phyloP scores from a whole-genome alignment of 2,113 vertebrate species.

The Globicephala melas region DNA sequence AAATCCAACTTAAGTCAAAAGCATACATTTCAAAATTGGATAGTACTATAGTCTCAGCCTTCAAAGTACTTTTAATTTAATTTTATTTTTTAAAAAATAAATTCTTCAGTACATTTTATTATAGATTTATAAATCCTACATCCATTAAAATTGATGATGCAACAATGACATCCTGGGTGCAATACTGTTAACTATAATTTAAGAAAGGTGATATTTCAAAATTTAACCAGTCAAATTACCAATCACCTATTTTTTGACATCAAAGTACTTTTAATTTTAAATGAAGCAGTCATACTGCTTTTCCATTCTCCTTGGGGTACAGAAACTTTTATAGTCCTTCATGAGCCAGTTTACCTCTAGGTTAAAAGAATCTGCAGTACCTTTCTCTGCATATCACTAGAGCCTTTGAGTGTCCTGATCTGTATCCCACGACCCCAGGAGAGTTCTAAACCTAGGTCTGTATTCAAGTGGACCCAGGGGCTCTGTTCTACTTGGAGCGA shows the following conservation, averaged over 20 bases:
- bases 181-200: not conserved
- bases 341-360: not conserved
- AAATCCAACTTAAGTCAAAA: slow-evolving; percentile 17
- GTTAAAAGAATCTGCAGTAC: not conserved
- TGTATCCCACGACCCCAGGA: not conserved
- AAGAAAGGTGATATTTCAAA: not conserved
- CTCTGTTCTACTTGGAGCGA: not conserved
- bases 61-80: not conserved
- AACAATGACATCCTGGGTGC: not conserved
- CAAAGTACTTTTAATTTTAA: not conserved
- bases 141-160: not conserved
- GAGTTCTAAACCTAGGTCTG: not conserved
- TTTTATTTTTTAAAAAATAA: not conserved
- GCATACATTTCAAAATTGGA: not conserved
- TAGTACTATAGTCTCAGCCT: not conserved
- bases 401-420: not conserved
- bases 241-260: not conserved
- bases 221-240: not conserved
- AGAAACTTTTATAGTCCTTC: not conserved
- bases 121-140: slow-evolving; percentile 7
- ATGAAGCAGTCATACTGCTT: not conserved
- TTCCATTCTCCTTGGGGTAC: not conserved
- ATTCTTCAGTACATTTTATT: not conserved
- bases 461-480: not conserved
- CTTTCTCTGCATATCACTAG: not conserved